Evolutionary conservation across 2,888 invertebrate genomes (phyloP).

Genomic region (Alloplasta piceator): DNA sequence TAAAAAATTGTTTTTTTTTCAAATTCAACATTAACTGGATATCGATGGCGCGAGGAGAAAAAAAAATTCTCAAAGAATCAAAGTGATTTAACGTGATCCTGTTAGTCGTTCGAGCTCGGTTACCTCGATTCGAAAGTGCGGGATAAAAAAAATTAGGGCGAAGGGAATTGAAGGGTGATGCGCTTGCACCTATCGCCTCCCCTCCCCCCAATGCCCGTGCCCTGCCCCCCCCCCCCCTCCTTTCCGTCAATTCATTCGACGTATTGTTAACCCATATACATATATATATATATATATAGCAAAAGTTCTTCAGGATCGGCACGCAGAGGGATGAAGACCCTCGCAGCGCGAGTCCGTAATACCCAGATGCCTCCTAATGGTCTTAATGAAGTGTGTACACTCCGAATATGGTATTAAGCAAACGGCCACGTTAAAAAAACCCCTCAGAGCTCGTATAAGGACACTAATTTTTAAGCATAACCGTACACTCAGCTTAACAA

Average conservation of each 20-base stretch:
- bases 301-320: slow-evolving; percentile 33
- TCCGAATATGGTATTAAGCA: slow-evolving; percentile 73
- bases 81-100: slow-evolving; percentile 25
- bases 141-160: slow-evolving; percentile 18
- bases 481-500: slow-evolving; percentile 82
- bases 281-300: slow-evolving; percentile 12
- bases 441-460: slow-evolving; percentile 72
- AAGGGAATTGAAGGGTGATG: slow-evolving; percentile 47
- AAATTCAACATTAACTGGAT: slow-evolving; percentile 10
- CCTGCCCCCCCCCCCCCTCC: too few relatives aligned
- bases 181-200: slow-evolving; percentile 61
- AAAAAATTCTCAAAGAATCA: slow-evolving; percentile 6
- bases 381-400: slow-evolving; percentile 83
- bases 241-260: background rate
- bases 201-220: too few relatives aligned
- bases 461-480: slow-evolving; percentile 83
- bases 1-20: background rate
- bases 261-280: slow-evolving; percentile 41
- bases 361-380: slow-evolving; percentile 80
- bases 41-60: background rate
- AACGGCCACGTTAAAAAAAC: slow-evolving; percentile 55
- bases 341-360: slow-evolving; percentile 68
- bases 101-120: slow-evolving; percentile 47
- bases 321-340: slow-evolving; percentile 64
- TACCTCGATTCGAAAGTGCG: slow-evolving; percentile 29